phyloP scores from a whole-genome alignment of 2,113 vertebrate species.

The Pedionomus torquatus region DNA sequence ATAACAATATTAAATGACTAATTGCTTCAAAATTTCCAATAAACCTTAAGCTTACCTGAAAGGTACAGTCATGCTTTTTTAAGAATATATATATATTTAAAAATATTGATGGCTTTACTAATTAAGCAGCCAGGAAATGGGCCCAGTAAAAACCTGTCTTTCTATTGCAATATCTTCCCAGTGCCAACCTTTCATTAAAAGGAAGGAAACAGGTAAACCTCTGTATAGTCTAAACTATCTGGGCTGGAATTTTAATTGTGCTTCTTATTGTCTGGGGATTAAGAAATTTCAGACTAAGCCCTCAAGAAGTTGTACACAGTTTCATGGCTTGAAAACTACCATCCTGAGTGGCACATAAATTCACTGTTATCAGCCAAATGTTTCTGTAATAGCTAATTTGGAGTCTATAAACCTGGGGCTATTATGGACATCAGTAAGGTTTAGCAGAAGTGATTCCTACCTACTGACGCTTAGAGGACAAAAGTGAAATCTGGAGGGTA shows the following conservation, averaged over 20 bases:
- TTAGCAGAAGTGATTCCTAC: not conserved
- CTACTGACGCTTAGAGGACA: rapidly evolving
- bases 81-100: too few species aligned
- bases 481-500: not conserved
- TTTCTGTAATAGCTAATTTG: not conserved
- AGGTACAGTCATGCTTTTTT: too few species aligned
- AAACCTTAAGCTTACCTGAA: too few species aligned
- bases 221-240: not conserved
- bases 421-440: not conserved
- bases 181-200: too few species aligned
- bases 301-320: not conserved
- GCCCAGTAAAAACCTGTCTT: too few species aligned
- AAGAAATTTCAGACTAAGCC: not conserved
- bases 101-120: too few species aligned
- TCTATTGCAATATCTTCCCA: too few species aligned
- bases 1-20: too few species aligned
- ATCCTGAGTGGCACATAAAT: not conserved
- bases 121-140: too few species aligned
- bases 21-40: too few species aligned
- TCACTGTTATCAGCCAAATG: rapidly evolving
- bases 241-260: not conserved
- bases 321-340: not conserved
- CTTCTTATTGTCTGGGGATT: not conserved
- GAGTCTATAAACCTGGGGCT: not conserved
- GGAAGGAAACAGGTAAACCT: not conserved